phyloP scores from a whole-genome alignment of 2,888 invertebrate species.

The Athalia rosae region DNA sequence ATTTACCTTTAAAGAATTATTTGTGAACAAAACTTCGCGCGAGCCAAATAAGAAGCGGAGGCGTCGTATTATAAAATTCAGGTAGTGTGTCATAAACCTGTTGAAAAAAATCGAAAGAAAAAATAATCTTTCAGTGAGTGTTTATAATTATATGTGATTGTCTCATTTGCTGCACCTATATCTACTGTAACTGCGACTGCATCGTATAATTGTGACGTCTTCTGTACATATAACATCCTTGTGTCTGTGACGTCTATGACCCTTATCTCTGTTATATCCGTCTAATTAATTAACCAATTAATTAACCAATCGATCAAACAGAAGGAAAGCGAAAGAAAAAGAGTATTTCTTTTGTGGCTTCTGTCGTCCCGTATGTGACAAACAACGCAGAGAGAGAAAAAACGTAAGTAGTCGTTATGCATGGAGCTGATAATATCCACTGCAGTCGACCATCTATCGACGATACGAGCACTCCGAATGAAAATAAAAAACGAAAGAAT shows the following conservation, averaged over 20 bases:
- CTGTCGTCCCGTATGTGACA: constrained; percentile 37
- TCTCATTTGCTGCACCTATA: constrained; percentile 31
- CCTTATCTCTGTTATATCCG: constrained; percentile 9
- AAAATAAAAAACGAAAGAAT: neutral
- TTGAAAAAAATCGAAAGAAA: neutral
- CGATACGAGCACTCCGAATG: too few relatives aligned
- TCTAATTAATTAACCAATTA: neutral
- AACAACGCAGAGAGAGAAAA: constrained; percentile 36
- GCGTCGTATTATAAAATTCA: constrained; percentile 35
- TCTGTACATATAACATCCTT: constrained; percentile 25
- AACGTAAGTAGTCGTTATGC: constrained; percentile 29
- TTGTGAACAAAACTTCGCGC: too few relatives aligned
- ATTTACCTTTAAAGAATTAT: too few relatives aligned
- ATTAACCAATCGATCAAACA: neutral
- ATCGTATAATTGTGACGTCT: constrained; percentile 36
- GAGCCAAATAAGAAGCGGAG: constrained; percentile 19
- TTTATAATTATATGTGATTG: constrained; percentile 40
- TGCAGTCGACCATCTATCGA: neutral
- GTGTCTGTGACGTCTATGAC: constrained; percentile 42
- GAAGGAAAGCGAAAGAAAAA: neutral
- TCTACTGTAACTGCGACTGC: constrained; percentile 2
- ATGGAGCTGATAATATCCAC: neutral
- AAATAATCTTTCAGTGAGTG: constrained; percentile 34
- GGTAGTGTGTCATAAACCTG: constrained; percentile 29
- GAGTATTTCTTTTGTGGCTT: constrained; percentile 30